Conservation (phyloP, 2,113 vertebrate genomes). For the Sardina pilchardus region DNA sequence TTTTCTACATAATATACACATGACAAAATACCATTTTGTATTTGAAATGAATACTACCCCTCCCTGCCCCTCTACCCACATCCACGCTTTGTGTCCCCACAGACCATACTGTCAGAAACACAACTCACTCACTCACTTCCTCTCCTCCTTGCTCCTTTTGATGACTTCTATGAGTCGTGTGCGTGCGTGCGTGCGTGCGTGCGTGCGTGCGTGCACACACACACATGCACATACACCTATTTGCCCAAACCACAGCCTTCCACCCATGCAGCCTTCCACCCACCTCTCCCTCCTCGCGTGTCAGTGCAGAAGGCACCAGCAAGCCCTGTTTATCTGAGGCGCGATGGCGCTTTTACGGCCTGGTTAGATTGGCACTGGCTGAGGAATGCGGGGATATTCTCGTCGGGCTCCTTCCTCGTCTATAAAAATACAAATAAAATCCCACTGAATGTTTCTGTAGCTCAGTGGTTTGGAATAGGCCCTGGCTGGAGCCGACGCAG, state of each 20-base stretch:
- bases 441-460: conserved; percentile 48
- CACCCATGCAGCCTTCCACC: neutral
- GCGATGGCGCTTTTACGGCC: conserved; percentile 48
- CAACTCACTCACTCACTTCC: no score
- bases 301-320: conserved; percentile 31
- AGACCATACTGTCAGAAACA: no score
- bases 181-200: no score
- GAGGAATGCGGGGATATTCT: conserved; percentile 57
- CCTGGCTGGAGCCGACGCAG: neutral
- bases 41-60: no score
- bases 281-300: conserved; percentile 50
- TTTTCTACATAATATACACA: no score
- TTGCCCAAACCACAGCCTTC: neutral
- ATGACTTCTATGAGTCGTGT: no score
- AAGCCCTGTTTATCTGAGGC: conserved; percentile 42
- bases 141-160: no score
- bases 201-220: no score
- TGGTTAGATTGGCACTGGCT: conserved; percentile 51
- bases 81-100: no score
- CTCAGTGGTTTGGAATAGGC: conserved; percentile 48
- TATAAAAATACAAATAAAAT: conserved; percentile 64
- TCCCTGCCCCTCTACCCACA: no score
- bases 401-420: conserved; percentile 52
- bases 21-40: no score
- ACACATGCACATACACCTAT: neutral